Percentiles rank a stretch among this genome's conserved stretches.
These are phyloP conservation scores for Muscicapa striata DNA, from an alignment of 2,797 vertebrate species.

Conservation along the genomic window DNA sequence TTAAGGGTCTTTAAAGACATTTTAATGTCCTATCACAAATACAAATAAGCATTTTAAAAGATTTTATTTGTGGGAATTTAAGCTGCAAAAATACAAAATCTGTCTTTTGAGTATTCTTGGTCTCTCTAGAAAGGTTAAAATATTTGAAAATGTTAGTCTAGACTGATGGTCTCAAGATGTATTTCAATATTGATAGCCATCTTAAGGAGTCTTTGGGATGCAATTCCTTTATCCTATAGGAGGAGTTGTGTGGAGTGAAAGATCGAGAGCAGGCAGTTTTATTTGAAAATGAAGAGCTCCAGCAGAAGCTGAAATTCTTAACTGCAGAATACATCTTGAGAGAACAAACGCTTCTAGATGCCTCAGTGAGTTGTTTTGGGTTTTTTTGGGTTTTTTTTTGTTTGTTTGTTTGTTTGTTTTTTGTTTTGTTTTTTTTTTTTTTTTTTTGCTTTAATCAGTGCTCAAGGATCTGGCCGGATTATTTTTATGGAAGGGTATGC, in stretches of 20 bases:
- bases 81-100: neutral
- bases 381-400: neutral
- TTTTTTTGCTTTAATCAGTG: neutral
- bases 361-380: slow-evolving; percentile 72
- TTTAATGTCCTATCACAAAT: neutral
- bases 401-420: too few relatives aligned
- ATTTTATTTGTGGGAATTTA: neutral
- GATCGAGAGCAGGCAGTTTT: slow-evolving; percentile 82
- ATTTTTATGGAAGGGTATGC: neutral
- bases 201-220: neutral
- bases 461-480: neutral
- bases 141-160: neutral
- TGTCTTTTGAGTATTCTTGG: neutral
- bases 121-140: neutral
- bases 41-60: neutral
- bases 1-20: neutral
- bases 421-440: neutral
- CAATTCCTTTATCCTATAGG: slow-evolving; percentile 74
- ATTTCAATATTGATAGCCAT: neutral
- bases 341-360: slow-evolving; percentile 79
- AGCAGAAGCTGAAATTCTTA: slow-evolving; percentile 80
- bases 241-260: slow-evolving; percentile 88
- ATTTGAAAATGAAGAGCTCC: slow-evolving; percentile 89
- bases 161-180: neutral
- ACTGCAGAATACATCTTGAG: slow-evolving; percentile 74